Percentiles rank a stretch among this genome's conserved stretches.
Evolutionary conservation across 1,140 invertebrate species (phyloP).

Genomic region (Phenacoccus solenopsis): DNA sequence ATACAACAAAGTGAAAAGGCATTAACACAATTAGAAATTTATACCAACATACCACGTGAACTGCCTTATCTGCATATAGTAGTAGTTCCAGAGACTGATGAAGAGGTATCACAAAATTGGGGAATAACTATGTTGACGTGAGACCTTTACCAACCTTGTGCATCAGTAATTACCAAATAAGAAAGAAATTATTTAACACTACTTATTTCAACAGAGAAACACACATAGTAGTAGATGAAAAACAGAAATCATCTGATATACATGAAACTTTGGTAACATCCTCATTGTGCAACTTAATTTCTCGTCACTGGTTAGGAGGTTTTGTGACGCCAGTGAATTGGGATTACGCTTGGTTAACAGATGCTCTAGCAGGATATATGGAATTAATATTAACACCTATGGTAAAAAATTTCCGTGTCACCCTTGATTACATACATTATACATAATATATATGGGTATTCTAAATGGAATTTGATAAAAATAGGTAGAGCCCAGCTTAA

Average conservation of each 20-base stretch:
- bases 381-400: neutral
- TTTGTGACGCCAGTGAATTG: neutral
- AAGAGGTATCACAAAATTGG: no score
- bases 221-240: neutral
- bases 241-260: neutral
- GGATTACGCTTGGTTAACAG: neutral
- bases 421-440: neutral
- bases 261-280: neutral
- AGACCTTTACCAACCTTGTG: neutral
- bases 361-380: neutral
- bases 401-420: neutral
- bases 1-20: conserved; percentile 34
- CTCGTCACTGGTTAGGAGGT: neutral
- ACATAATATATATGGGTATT: neutral
- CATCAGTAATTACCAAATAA: no score
- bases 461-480: neutral
- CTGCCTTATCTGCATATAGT: conserved; percentile 45
- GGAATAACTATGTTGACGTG: neutral
- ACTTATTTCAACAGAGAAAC: neutral
- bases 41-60: conserved; percentile 22
- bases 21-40: conserved; percentile 23
- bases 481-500: neutral
- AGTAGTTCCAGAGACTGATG: conserved; percentile 56
- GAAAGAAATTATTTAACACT: no score
- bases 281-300: neutral